Evolutionary conservation across 2,797 vertebrate species (phyloP).

Genomic region (Avahi laniger): DNA sequence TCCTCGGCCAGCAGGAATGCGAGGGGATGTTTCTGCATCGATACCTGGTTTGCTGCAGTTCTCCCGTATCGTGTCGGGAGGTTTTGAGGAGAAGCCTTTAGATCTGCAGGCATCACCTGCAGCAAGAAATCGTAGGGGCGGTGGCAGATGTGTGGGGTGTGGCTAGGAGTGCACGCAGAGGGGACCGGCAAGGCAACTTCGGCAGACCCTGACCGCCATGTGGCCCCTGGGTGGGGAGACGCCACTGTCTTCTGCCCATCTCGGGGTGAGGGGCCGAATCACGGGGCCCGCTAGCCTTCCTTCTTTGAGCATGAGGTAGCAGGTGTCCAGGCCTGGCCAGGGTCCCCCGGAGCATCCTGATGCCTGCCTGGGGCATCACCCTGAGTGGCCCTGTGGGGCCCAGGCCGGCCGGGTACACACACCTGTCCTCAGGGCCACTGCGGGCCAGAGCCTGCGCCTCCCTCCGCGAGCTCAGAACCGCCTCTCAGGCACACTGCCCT

Average conservation of each 20-base stretch:
- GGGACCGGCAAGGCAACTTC: rapidly evolving
- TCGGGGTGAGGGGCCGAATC: rapidly evolving
- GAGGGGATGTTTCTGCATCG: rapidly evolving
- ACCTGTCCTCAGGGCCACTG: not conserved
- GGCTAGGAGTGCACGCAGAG: not conserved
- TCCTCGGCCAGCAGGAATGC: rapidly evolving
- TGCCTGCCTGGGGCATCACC: rapidly evolving
- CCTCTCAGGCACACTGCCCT: not conserved
- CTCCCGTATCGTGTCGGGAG: rapidly evolving
- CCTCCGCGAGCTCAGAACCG: not conserved
- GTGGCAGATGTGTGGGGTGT: not conserved
- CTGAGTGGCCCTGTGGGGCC: not conserved
- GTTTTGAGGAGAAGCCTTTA: not conserved
- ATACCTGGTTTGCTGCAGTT: rapidly evolving
- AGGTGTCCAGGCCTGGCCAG: rapidly evolving
- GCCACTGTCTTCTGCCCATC: rapidly evolving
- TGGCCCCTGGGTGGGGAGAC: not conserved
- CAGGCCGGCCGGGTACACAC: not conserved
- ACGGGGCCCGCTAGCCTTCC: rapidly evolving
- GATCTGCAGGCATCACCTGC: not conserved
- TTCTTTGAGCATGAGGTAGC: not conserved
- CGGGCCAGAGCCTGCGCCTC: not conserved
- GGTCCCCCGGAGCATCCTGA: too few species aligned
- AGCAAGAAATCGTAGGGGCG: too few species aligned
- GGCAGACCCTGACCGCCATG: rapidly evolving